A percentile compares a stretch with the other conserved stretches of the same genome.
Conservation (phyloP, 2,888 invertebrate genomes). For the Imbricaverruca yamaguchii region DNA sequence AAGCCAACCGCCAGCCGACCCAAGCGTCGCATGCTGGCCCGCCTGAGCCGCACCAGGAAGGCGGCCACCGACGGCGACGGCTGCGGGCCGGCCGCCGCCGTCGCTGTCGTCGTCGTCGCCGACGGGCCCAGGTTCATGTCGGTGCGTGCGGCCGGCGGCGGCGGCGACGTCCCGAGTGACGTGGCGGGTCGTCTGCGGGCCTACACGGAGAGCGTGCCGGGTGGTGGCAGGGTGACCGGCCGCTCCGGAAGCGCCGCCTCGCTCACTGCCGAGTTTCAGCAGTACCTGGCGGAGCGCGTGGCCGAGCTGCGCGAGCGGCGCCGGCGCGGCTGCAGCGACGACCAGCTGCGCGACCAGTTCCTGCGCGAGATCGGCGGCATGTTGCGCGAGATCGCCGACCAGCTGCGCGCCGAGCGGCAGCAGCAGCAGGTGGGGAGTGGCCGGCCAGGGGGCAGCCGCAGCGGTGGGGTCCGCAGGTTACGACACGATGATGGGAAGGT, state of each 20-base stretch:
- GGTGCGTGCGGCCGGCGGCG: neutral
- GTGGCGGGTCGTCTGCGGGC: neutral
- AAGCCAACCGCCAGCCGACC: neutral
- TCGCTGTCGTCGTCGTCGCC: neutral
- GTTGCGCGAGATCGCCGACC: conserved; percentile 14
- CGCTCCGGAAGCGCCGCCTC: neutral
- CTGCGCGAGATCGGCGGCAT: conserved; percentile 5
- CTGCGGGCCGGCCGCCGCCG: neutral
- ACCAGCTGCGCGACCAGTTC: conserved; percentile 4
- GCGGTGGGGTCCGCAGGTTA: no score
- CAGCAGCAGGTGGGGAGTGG: conserved; percentile 2
- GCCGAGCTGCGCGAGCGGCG: neutral
- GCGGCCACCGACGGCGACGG: neutral
- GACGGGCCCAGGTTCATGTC: neutral
- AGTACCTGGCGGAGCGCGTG: neutral
- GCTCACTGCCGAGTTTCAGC: conserved; percentile 17
- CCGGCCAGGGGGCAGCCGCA: no score
- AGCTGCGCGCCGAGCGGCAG: neutral
- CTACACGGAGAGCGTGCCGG: neutral
- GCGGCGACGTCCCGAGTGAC: neutral
- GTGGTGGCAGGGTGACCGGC: neutral
- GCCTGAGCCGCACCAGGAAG: neutral
- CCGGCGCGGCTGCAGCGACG: neutral
- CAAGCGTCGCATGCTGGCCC: neutral
- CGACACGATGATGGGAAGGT: no score